phyloP scores from a whole-genome alignment of 2,113 vertebrate species.

The Mesitornis unicolor region DNA sequence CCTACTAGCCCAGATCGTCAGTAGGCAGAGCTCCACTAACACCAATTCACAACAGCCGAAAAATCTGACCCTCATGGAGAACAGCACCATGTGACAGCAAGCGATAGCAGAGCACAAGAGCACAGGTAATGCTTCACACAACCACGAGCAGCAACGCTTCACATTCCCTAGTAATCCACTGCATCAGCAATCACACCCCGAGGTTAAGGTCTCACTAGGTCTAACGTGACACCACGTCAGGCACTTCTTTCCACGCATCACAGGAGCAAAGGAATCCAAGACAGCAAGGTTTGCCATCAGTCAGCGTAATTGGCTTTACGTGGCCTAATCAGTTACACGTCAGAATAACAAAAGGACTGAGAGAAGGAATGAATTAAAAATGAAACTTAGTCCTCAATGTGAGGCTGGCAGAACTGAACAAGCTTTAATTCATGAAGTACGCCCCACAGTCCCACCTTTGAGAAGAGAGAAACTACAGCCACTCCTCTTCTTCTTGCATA shows the following conservation, averaged over 20 bases:
- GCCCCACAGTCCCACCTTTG: not conserved
- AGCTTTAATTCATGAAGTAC: not conserved
- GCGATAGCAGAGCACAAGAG: not conserved
- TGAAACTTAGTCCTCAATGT: not conserved
- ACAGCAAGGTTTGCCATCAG: not conserved
- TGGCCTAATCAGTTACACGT: not conserved
- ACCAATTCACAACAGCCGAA: not conserved
- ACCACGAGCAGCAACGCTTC: accelerated
- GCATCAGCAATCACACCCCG: not conserved
- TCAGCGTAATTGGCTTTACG: not conserved
- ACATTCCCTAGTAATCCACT: accelerated
- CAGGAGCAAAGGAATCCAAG: not conserved
- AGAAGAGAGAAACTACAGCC: not conserved
- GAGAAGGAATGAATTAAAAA: not conserved
- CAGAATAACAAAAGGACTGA: not conserved
- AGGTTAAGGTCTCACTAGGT: too few relatives aligned
- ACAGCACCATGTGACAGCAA: accelerated
- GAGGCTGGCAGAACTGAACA: not conserved
- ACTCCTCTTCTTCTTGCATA: not conserved
- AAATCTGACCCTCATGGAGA: not conserved
- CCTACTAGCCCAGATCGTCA: conserved; percentile 14
- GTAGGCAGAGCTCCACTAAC: not conserved
- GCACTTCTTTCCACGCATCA: not conserved
- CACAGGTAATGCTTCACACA: not conserved
- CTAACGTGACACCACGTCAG: accelerated